These are phyloP conservation scores for Misgurnus mizolepis DNA, from an alignment of 2,113 vertebrate genomes.

Conservation along the genomic window DNA sequence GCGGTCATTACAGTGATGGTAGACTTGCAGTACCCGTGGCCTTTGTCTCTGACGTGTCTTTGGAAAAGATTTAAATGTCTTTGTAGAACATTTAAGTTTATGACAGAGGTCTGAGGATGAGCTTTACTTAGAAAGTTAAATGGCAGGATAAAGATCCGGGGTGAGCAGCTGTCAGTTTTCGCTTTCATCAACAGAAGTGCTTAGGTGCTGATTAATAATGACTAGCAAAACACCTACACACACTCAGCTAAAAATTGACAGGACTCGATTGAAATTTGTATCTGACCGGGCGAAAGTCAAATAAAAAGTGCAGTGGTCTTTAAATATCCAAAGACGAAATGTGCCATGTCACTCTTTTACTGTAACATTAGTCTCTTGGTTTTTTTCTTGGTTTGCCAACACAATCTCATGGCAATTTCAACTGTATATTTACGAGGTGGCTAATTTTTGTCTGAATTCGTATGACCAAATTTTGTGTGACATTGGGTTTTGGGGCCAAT, in stretches of 20 bases:
- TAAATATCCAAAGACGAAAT: neutral
- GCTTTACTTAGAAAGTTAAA: constrained; percentile 16
- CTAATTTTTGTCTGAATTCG: too few species aligned
- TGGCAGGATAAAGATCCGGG: constrained; percentile 17
- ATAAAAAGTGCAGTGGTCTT: constrained; percentile 12
- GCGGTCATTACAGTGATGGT: neutral
- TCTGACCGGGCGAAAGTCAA: neutral
- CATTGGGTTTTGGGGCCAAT: too few species aligned
- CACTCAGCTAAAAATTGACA: neutral
- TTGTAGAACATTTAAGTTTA: constrained; percentile 4
- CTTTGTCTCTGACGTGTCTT: constrained; percentile 47
- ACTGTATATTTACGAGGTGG: too few species aligned
- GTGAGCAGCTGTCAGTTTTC: constrained; percentile 35
- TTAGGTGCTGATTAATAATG: neutral
- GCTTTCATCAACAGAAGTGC: neutral
- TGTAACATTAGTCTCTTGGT: neutral
- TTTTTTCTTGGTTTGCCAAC: too few species aligned
- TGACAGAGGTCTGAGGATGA: constrained; percentile 17
- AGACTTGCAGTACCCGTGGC: neutral
- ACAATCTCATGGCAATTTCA: too few species aligned
- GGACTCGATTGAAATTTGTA: neutral
- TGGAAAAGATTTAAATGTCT: constrained; percentile 34
- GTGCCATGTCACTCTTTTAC: neutral
- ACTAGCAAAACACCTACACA: neutral
- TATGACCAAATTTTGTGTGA: too few species aligned